phyloP scores from a whole-genome alignment of 2,888 invertebrate species.

The Anoplius nigerrimus region DNA sequence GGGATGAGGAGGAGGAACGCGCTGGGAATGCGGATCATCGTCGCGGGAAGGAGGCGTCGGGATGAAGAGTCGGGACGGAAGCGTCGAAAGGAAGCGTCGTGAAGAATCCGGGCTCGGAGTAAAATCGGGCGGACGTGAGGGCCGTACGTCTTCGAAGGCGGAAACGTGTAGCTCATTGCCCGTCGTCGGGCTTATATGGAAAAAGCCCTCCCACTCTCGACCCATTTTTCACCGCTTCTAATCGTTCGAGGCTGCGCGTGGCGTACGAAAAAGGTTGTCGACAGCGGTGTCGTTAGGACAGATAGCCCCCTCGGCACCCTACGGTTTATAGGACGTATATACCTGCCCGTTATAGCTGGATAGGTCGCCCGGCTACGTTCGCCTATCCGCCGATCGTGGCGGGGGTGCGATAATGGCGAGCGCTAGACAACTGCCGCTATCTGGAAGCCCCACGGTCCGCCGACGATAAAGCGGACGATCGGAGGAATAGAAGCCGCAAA shows the following conservation, averaged over 20 bases:
- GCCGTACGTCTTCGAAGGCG: neutral
- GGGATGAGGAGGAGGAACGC: neutral
- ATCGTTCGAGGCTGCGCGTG: constrained; percentile 39
- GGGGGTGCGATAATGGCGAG: too few species aligned
- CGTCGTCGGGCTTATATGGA: constrained; percentile 40
- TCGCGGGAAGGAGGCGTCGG: constrained; percentile 9
- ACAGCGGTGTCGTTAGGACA: constrained; percentile 15
- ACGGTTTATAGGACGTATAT: too few species aligned
- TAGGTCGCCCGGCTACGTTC: too few species aligned
- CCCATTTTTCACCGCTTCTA: constrained; percentile 35
- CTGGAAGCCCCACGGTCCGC: too few species aligned
- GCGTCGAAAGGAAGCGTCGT: neutral
- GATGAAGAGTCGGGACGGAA: constrained; percentile 19
- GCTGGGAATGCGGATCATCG: constrained; percentile 12
- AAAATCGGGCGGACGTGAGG: neutral
- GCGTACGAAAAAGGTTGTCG: constrained; percentile 35
- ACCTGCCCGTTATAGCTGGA: too few species aligned
- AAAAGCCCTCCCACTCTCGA: constrained; percentile 20
- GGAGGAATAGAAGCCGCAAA: too few species aligned
- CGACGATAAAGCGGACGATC: too few species aligned
- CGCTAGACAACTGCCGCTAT: too few species aligned
- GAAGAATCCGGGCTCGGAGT: constrained; percentile 10
- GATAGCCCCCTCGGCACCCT: constrained; percentile 32
- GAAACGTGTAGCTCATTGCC: constrained; percentile 3
- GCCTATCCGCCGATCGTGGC: too few species aligned